Evolutionary conservation across 2,113 vertebrate species (phyloP).

Genomic region (Passer domesticus): DNA sequence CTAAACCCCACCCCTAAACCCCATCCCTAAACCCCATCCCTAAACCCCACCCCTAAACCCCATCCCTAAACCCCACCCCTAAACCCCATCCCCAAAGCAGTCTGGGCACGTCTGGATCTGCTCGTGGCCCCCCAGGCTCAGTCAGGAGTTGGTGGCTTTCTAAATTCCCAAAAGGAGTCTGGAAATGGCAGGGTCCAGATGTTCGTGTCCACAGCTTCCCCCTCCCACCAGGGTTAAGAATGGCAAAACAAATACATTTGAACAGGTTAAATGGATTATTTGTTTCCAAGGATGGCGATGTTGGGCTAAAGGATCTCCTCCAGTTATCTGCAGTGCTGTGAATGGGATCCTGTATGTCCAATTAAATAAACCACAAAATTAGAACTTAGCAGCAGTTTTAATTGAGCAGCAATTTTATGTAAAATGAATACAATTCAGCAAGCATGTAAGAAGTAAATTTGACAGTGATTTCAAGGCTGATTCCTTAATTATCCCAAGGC

Average conservation of each 20-base stretch:
- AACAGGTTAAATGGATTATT: rapidly evolving
- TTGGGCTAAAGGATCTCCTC: background rate
- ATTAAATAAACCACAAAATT: background rate
- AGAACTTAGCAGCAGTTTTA: background rate
- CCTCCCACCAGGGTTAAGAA: background rate
- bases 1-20: too few relatives aligned
- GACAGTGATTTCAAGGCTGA: background rate
- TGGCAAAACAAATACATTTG: background rate
- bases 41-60: too few relatives aligned
- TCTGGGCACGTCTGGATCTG: background rate
- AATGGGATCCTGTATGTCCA: background rate
- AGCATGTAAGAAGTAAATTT: background rate
- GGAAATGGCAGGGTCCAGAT: background rate
- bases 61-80: too few relatives aligned
- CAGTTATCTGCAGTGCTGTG: background rate
- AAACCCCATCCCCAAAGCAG: background rate
- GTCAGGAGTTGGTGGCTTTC: background rate
- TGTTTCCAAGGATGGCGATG: rapidly evolving
- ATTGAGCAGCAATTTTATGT: background rate
- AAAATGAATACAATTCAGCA: background rate
- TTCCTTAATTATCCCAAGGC: too few relatives aligned
- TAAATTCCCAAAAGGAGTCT: background rate
- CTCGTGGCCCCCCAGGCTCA: too few relatives aligned
- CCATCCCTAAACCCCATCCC: too few relatives aligned
- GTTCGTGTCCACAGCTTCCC: background rate